Conservation (phyloP, 2,797 vertebrate genomes). For the Pelobates cultripes region DNA sequence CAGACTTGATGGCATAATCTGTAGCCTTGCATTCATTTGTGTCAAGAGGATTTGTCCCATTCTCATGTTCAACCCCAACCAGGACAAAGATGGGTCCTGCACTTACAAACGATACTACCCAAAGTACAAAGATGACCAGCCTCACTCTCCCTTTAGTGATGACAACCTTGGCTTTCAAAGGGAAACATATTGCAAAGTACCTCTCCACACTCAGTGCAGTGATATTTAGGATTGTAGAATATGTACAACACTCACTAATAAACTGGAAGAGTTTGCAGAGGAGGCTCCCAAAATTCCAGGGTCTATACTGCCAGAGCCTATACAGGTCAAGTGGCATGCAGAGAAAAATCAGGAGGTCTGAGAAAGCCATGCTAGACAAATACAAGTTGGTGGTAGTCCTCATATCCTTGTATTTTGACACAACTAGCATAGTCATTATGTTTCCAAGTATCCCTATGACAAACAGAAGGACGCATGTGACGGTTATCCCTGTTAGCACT, state of each 20-base stretch:
- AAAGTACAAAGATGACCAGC: constrained; percentile 86
- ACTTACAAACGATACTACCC: constrained; percentile 87
- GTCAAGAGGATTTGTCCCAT: constrained; percentile 76
- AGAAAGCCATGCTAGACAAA: constrained; percentile 96
- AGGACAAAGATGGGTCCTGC: constrained; percentile 94
- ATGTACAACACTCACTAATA: constrained; percentile 94
- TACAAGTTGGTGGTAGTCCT: constrained; percentile 96
- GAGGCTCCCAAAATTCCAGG: constrained; percentile 90
- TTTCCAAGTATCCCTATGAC: constrained; percentile 87
- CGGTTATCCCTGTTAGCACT: constrained; percentile 84
- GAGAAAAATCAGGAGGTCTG: constrained; percentile 93
- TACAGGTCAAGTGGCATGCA: constrained; percentile 97
- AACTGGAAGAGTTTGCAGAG: constrained; percentile 98
- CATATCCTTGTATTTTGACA: constrained; percentile 90
- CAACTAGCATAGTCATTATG: constrained; percentile 92
- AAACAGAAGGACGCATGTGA: constrained; percentile 86
- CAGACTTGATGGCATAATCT: constrained; percentile 89
- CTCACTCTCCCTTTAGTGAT: constrained; percentile 92
- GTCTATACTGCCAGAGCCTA: constrained; percentile 93
- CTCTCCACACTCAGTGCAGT: constrained; percentile 95
- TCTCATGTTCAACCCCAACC: constrained; percentile 90
- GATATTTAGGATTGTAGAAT: constrained; percentile 96
- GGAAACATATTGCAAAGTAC: constrained; percentile 95
- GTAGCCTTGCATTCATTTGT: constrained; percentile 95
- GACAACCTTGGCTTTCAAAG: constrained; percentile 89